Base-by-base conservation (phyloP, 2,888 invertebrate genomes). In the Cataglyphis livida region DNA sequence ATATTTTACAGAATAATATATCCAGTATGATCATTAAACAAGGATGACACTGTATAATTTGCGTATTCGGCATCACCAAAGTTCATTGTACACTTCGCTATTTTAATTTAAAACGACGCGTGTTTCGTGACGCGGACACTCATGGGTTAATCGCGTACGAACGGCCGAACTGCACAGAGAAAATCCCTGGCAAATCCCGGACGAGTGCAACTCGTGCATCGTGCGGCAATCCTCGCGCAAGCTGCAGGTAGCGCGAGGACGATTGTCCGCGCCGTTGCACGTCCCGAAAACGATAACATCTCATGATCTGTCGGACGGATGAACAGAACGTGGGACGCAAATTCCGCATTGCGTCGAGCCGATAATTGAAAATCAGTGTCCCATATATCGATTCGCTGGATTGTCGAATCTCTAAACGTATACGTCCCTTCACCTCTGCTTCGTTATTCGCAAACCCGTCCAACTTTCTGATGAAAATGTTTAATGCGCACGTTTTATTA, bases 351-450 rank as follows among this genome's bases (percentile, higher is more conserved):
- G 83, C 83, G 82, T 84, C 82, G 82, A 78, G 78, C 89, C 91
- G 91, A 90, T 90, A 90, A 90, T 90, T 90, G 90, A 91, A 90
- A 90, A 90, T 90, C 90, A 90, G 87, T 90, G 90, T 90, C 91
- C 90, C 91, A 88, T 89, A 89, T 90, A 90, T 90, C 89, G 89
- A 89, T 90, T 89, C 82, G 74, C 82, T 71, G 90, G 84, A 85
- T 86, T 84, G 88, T 81, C 79, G 79, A 64, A 73, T 38, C n/a
- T 66, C 70, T 81, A 85, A 75, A 85, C 44, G 48, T 59, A 64
- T 32, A 51, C 54, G 21, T 51, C 54, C 54, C 74, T 62, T 84
- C 38, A 18, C 71, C 78, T 73, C 78, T 9, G 12, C 70, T 65
- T 62, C 28, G 41, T 35, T 38, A 64, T 28, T 65, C 44, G 32